Percentiles rank a stretch among this genome's conserved stretches.
Evolutionary conservation across 2,113 vertebrate species (phyloP).

Genomic region (Tachuris rubrigastra): DNA sequence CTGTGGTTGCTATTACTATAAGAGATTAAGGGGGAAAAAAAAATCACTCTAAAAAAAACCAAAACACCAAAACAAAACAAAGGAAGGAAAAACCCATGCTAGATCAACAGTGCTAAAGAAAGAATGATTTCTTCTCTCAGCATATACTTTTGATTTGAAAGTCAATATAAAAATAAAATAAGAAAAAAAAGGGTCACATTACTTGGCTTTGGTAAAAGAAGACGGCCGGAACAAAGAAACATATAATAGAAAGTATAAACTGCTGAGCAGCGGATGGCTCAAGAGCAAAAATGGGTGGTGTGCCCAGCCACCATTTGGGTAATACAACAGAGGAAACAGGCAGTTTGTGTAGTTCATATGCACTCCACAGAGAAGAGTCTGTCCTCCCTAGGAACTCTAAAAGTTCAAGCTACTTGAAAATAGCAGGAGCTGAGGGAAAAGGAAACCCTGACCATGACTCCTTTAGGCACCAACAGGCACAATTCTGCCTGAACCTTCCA

Average conservation of each 20-base stretch:
- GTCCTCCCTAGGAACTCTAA: background rate
- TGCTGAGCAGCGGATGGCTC: background rate
- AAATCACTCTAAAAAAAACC: background rate
- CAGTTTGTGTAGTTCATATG: background rate
- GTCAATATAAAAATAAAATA: background rate
- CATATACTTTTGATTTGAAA: background rate
- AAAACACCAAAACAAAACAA: background rate
- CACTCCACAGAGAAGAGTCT: background rate
- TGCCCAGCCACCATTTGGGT: background rate
- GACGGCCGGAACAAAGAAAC: background rate
- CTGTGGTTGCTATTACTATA: background rate
- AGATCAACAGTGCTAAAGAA: background rate
- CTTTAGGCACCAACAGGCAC: background rate
- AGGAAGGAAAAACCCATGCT: accelerated
- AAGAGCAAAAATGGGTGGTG: background rate
- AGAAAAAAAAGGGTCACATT: background rate
- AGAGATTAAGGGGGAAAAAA: background rate
- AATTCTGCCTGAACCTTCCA: background rate
- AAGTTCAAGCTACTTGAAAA: background rate
- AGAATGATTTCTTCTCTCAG: background rate
- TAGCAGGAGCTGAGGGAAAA: background rate
- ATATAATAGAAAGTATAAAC: background rate
- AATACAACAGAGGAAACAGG: accelerated
- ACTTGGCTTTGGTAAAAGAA: background rate
- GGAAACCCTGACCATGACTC: background rate